Conservation (phyloP, 1,140 invertebrate species). For the Drosophila triauraria region DNA sequence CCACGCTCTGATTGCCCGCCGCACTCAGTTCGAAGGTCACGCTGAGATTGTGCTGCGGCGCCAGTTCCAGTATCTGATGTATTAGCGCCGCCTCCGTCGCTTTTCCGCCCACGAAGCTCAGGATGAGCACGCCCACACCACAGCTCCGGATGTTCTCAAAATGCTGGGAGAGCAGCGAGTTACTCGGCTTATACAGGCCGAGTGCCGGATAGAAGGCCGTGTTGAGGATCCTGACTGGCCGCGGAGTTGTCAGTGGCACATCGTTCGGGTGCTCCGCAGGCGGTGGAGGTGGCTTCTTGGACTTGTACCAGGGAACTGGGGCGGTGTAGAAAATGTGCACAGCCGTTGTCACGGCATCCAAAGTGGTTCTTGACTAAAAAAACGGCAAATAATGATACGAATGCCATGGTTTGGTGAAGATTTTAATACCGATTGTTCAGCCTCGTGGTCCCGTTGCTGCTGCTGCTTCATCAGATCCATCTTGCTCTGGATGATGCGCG, state of each 20-base stretch:
- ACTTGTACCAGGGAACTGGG: conserved; percentile 82
- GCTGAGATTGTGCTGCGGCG: conserved; percentile 75
- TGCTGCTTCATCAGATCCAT: conserved; percentile 74
- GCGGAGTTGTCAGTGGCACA: conserved; percentile 59
- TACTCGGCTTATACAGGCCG: conserved; percentile 78
- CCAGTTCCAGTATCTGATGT: conserved; percentile 70
- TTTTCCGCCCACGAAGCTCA: conserved; percentile 52
- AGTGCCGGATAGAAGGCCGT: conserved; percentile 80
- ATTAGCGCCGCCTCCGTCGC: conserved; percentile 59
- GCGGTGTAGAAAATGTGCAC: conserved; percentile 83
- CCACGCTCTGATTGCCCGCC: conserved; percentile 71
- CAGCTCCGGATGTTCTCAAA: conserved; percentile 80
- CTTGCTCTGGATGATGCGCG: conserved; percentile 77
- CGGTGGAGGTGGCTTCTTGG: conserved; percentile 62
- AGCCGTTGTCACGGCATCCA: conserved; percentile 62
- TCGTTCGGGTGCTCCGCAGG: conserved; percentile 67
- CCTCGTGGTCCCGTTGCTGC: conserved; percentile 60
- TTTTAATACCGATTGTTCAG: conserved; percentile 47
- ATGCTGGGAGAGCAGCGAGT: conserved; percentile 70
- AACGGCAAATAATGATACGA: no score
- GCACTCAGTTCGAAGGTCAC: conserved; percentile 80
- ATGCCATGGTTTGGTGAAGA: background rate
- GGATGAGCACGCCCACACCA: conserved; percentile 78
- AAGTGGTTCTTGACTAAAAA: conserved; percentile 39
- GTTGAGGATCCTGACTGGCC: conserved; percentile 68